These are phyloP conservation scores for Dendrolimus houi DNA, from an alignment of 2,888 invertebrate genomes.

Conservation along the genomic window DNA sequence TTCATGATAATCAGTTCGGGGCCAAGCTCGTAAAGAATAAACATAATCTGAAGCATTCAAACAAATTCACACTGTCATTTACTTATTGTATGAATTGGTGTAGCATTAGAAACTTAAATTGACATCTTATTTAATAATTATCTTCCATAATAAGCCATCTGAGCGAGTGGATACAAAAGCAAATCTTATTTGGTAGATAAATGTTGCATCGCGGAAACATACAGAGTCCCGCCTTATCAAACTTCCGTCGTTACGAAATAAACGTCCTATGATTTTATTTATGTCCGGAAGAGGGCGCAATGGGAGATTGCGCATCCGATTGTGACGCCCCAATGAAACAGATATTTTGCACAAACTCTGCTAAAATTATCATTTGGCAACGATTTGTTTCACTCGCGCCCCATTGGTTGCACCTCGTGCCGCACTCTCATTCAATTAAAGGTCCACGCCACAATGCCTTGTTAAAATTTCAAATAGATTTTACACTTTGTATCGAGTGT, in stretches of 20 bases:
- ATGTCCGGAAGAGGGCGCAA: slow-evolving; percentile 58
- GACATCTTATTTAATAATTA: no score
- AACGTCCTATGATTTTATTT: slow-evolving; percentile 62
- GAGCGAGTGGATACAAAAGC: background rate
- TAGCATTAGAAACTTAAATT: no score
- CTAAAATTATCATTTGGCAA: slow-evolving; percentile 51
- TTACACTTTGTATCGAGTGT: background rate
- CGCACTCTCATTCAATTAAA: slow-evolving; percentile 30
- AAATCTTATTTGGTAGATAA: slow-evolving; percentile 12
- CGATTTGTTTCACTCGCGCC: slow-evolving; percentile 51
- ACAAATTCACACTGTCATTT: no score
- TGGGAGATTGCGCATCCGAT: slow-evolving; percentile 53
- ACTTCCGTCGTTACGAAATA: slow-evolving; percentile 65
- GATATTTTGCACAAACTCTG: slow-evolving; percentile 52
- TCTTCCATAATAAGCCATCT: no score
- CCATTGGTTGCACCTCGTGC: slow-evolving; percentile 33
- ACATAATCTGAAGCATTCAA: no score
- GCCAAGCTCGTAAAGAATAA: no score
- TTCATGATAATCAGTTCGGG: no score
- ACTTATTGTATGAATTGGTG: no score
- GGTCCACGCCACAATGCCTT: slow-evolving; percentile 1
- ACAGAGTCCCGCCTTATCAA: slow-evolving; percentile 48
- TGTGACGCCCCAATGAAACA: slow-evolving; percentile 53
- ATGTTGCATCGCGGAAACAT: slow-evolving; percentile 26
- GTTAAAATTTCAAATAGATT: background rate